A percentile compares a stretch with the other conserved stretches of the same genome.
Conservation (phyloP, 2,113 vertebrate species). For the Stigmatopora argus region DNA sequence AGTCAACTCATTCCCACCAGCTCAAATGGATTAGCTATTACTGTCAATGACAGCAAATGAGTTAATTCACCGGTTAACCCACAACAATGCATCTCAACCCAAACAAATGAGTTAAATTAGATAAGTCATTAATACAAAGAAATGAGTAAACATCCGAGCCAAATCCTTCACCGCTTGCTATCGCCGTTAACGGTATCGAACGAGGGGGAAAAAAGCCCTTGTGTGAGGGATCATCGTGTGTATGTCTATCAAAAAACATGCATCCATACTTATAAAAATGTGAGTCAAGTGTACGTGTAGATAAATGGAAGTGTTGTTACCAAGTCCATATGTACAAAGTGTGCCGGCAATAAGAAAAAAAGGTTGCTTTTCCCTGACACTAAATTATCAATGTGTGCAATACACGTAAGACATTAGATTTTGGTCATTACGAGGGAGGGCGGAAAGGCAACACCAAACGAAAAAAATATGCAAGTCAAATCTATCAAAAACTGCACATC, state of each 20-base stretch:
- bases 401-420: slow-evolving; percentile 69
- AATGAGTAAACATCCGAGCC: too few relatives aligned
- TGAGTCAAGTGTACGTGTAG: slow-evolving; percentile 52
- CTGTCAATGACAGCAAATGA: too few relatives aligned
- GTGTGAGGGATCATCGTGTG: slow-evolving; percentile 39
- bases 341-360: slow-evolving; percentile 63
- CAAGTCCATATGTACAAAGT: slow-evolving; percentile 58
- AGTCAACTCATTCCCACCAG: too few relatives aligned
- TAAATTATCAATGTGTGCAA: slow-evolving; percentile 52
- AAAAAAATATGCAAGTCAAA: slow-evolving; percentile 57
- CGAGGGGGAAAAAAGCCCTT: slow-evolving; percentile 64
- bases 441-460: slow-evolving; percentile 61
- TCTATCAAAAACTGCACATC: slow-evolving; percentile 53
- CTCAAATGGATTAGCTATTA: too few relatives aligned
- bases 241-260: slow-evolving; percentile 62
- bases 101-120: too few relatives aligned
- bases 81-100: too few relatives aligned
- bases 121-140: too few relatives aligned
- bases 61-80: too few relatives aligned
- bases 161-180: too few relatives aligned
- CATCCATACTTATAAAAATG: slow-evolving; percentile 61
- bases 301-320: slow-evolving; percentile 54
- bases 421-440: slow-evolving; percentile 56
- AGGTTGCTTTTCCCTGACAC: slow-evolving; percentile 61
- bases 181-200: too few relatives aligned